These are phyloP conservation scores for Platorchestia sp. DNA, from an alignment of 1,140 invertebrate genomes.

Conservation along the genomic window DNA sequence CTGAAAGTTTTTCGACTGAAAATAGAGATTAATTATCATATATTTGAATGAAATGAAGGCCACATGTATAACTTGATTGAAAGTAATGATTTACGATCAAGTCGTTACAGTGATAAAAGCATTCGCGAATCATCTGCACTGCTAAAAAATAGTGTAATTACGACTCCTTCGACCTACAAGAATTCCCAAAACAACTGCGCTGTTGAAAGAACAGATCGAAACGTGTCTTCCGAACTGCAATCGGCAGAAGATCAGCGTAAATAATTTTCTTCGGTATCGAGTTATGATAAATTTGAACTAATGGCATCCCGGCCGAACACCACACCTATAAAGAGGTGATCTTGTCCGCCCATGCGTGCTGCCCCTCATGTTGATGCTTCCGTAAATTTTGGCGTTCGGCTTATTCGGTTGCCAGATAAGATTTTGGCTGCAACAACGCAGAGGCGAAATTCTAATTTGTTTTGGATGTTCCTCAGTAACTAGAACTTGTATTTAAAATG, in stretches of 20 bases:
- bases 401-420: background rate
- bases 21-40: too few relatives aligned
- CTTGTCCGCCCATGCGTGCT: background rate
- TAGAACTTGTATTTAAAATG: background rate
- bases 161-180: too few relatives aligned
- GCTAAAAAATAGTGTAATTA: too few relatives aligned
- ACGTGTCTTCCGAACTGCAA: background rate
- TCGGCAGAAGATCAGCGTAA: background rate
- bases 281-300: slow-evolving; percentile 10
- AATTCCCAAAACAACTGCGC: too few relatives aligned
- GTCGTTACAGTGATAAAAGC: too few relatives aligned
- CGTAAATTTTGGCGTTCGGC: background rate
- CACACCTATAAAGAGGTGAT: background rate
- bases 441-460: background rate
- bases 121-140: too few relatives aligned
- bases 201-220: too few relatives aligned
- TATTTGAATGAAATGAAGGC: too few relatives aligned
- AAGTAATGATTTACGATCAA: too few relatives aligned
- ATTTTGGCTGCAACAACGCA: background rate
- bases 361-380: background rate
- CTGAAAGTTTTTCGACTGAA: too few relatives aligned
- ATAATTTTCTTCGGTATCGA: background rate
- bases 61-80: too few relatives aligned
- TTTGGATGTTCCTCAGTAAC: background rate
- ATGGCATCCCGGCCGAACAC: background rate